These are phyloP conservation scores for Acrocephalus scirpaceus DNA, from an alignment of 2,797 vertebrate genomes.

Conservation along the genomic window DNA sequence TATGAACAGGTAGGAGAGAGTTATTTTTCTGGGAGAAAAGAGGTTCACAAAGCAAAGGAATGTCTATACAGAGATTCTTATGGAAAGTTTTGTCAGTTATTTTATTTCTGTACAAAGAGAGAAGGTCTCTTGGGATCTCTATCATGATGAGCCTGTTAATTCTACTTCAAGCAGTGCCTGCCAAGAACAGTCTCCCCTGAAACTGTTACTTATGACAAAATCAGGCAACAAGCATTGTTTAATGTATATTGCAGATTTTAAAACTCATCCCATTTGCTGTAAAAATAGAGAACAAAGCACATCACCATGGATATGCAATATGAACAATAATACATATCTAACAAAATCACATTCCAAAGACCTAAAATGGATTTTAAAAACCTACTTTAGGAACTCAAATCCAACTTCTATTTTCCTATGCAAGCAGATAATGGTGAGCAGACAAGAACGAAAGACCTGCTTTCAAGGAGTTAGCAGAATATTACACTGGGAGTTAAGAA, in stretches of 20 bases:
- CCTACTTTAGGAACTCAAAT: background rate
- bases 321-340: background rate
- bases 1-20: background rate
- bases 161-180: background rate
- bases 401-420: background rate
- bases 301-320: background rate
- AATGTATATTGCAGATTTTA: slow-evolving; percentile 7
- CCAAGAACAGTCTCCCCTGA: background rate
- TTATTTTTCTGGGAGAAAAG: background rate
- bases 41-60: background rate
- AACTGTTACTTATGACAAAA: slow-evolving; percentile 34
- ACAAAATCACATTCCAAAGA: background rate
- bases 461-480: background rate
- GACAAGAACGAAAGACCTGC: background rate
- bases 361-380: background rate
- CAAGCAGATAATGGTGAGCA: background rate
- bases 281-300: background rate
- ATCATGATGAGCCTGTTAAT: background rate
- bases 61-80: background rate
- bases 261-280: background rate
- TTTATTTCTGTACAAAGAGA: background rate
- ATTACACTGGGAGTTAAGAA: background rate
- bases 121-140: background rate
- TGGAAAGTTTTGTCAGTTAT: background rate
- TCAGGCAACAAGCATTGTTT: background rate